A percentile compares a stretch with the other conserved stretches of the same genome.
phyloP scores from a whole-genome alignment of 2,888 invertebrate genomes.

The Caenorhabditis drosophilae region DNA sequence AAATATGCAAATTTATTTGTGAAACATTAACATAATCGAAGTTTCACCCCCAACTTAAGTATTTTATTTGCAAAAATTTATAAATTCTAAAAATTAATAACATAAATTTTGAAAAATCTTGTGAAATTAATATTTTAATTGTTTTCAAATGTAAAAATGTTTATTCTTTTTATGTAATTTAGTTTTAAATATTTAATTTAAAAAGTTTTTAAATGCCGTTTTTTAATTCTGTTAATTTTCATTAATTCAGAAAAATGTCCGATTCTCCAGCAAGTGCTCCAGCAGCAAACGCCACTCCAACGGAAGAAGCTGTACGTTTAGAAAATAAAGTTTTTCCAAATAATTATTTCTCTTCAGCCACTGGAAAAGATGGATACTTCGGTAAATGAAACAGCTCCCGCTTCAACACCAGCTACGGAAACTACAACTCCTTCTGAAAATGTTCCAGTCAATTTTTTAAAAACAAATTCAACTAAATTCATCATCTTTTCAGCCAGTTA shows the following conservation, averaged over 20 bases:
- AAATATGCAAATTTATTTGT: too few relatives aligned
- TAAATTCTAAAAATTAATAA: too few relatives aligned
- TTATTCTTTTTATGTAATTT: too few relatives aligned
- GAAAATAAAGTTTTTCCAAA: background rate
- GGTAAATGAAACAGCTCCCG: constrained; percentile 1
- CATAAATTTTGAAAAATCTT: too few relatives aligned
- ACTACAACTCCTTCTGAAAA: background rate
- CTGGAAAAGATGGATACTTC: constrained; percentile 24
- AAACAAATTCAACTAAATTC: background rate
- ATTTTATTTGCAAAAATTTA: too few relatives aligned
- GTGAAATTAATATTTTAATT: too few relatives aligned
- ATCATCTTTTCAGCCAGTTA: background rate
- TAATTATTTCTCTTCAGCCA: constrained; percentile 6
- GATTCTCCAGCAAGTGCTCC: constrained; percentile 9
- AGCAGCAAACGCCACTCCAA: background rate
- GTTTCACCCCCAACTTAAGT: too few relatives aligned
- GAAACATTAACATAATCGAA: too few relatives aligned
- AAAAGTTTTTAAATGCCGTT: background rate
- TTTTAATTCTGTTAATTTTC: background rate
- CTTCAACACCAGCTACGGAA: constrained; percentile 9
- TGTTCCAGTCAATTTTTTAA: background rate
- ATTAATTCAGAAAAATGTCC: constrained; percentile 9
- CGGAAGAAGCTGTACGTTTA: constrained; percentile 20
- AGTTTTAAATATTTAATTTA: too few relatives aligned
- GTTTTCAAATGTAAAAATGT: too few relatives aligned